A percentile compares a stretch with the other conserved stretches of the same genome.
phyloP scores from a whole-genome alignment of 2,888 invertebrate species.

The Sisyra nigra region DNA sequence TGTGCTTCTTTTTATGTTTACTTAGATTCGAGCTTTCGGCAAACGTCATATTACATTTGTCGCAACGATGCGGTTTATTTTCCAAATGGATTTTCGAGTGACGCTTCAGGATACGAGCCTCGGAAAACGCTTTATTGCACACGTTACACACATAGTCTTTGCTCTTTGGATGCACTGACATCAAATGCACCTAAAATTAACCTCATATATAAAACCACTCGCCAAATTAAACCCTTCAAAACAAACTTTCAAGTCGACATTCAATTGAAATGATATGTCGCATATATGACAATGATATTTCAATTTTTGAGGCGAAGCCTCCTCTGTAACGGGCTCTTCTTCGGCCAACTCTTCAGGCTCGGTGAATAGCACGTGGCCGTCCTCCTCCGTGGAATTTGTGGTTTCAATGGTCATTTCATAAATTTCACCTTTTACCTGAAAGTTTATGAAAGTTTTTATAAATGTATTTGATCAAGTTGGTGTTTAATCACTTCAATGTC shows the following conservation, averaged over 20 bases:
- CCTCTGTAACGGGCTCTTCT: slow-evolving; percentile 7
- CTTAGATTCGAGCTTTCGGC: slow-evolving; percentile 31
- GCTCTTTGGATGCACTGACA: slow-evolving; percentile 28
- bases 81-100: slow-evolving; percentile 30
- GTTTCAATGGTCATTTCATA: slow-evolving; percentile 13
- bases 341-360: slow-evolving; percentile 4
- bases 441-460: too few relatives aligned
- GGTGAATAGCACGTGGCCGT: slow-evolving; percentile 8
- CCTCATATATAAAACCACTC: not conserved
- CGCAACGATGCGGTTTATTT: slow-evolving; percentile 30
- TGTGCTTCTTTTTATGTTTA: slow-evolving; percentile 32
- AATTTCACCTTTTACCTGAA: slow-evolving; percentile 13
- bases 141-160: slow-evolving; percentile 22
- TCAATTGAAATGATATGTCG: slow-evolving; percentile 22
- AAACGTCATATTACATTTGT: slow-evolving; percentile 31
- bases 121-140: slow-evolving; percentile 28
- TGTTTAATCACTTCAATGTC: slow-evolving; percentile 10
- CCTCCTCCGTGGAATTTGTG: slow-evolving; percentile 6
- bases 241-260: slow-evolving; percentile 26
- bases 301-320: not conserved
- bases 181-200: slow-evolving; percentile 21
- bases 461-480: too few relatives aligned
- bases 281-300: slow-evolving; percentile 27
- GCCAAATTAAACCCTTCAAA: not conserved
- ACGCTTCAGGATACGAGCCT: slow-evolving; percentile 26